phyloP scores from a whole-genome alignment of 2,113 vertebrate species.

The Gymnobelideus leadbeateri region DNA sequence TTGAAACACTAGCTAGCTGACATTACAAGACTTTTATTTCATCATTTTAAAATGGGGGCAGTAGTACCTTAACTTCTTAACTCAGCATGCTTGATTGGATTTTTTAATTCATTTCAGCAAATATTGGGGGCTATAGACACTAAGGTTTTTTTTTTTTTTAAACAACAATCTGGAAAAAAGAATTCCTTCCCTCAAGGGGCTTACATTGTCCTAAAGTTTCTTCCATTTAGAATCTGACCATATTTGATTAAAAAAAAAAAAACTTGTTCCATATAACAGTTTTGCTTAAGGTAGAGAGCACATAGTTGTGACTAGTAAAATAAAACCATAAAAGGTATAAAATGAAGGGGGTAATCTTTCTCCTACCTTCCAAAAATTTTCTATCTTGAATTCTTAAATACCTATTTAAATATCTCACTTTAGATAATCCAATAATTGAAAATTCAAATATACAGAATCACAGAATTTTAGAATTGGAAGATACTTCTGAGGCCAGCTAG shows the following conservation, averaged over 20 bases:
- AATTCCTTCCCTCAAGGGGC: not conserved
- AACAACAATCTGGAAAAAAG: not conserved
- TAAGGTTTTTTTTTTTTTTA: not conserved
- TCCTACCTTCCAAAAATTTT: not conserved
- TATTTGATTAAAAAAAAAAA: not conserved
- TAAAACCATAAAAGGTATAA: constrained; percentile 1
- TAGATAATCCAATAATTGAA: not conserved
- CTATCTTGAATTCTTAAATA: constrained; percentile 5
- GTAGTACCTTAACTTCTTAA: not conserved
- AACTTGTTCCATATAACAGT: not conserved
- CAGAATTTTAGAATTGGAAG: not conserved
- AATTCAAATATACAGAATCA: not conserved
- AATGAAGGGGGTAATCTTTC: not conserved
- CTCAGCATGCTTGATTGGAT: not conserved
- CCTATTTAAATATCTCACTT: not conserved
- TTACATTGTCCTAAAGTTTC: not conserved
- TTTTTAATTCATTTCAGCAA: not conserved
- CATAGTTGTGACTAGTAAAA: constrained; percentile 11
- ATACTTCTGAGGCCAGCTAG: not conserved
- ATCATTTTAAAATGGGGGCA: constrained; percentile 15
- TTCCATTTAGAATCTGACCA: not conserved
- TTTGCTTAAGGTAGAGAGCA: constrained; percentile 6
- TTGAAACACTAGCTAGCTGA: not conserved
- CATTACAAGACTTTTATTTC: not conserved
- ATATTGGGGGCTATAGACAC: not conserved